Conservation (phyloP, 1,140 invertebrate species). For the Caenorhabditis latens region DNA sequence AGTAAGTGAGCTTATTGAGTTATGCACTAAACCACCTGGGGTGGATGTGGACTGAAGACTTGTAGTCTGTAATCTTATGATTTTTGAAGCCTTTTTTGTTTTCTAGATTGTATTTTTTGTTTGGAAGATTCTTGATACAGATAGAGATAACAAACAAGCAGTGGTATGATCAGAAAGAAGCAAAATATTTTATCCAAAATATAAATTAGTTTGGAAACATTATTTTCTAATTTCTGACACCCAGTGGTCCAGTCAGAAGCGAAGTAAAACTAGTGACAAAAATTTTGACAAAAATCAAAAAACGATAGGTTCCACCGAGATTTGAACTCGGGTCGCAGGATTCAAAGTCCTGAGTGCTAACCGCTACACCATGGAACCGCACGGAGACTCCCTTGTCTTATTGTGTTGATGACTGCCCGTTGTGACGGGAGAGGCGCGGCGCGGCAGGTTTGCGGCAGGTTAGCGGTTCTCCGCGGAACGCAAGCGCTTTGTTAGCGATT, state of each 20-base stretch:
- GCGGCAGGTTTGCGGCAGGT: neutral
- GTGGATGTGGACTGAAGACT: neutral
- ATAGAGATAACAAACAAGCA: too few species aligned
- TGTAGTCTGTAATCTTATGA: neutral
- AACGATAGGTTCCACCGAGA: slow-evolving; percentile 66
- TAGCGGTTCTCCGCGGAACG: neutral
- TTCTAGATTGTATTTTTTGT: neutral
- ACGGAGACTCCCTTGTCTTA: neutral
- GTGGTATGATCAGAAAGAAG: too few species aligned
- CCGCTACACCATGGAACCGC: slow-evolving; percentile 72
- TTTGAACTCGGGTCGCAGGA: slow-evolving; percentile 77
- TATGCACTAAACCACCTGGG: slow-evolving; percentile 24
- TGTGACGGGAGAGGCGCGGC: too few species aligned
- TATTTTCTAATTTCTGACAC: too few species aligned
- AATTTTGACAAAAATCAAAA: neutral
- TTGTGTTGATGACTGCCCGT: neutral
- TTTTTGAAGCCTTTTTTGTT: slow-evolving; percentile 17
- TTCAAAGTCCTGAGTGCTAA: slow-evolving; percentile 77
- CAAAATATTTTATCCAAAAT: too few species aligned
- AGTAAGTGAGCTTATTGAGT: neutral
- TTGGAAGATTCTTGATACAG: neutral
- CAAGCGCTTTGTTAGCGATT: neutral
- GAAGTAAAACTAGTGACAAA: neutral
- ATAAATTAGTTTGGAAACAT: too few species aligned
- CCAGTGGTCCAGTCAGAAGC: too few species aligned